A percentile compares a stretch with the other conserved stretches of the same genome.
These are phyloP conservation scores for Anseranas semipalmata DNA, from an alignment of 2,113 vertebrate genomes.

Conservation along the genomic window DNA sequence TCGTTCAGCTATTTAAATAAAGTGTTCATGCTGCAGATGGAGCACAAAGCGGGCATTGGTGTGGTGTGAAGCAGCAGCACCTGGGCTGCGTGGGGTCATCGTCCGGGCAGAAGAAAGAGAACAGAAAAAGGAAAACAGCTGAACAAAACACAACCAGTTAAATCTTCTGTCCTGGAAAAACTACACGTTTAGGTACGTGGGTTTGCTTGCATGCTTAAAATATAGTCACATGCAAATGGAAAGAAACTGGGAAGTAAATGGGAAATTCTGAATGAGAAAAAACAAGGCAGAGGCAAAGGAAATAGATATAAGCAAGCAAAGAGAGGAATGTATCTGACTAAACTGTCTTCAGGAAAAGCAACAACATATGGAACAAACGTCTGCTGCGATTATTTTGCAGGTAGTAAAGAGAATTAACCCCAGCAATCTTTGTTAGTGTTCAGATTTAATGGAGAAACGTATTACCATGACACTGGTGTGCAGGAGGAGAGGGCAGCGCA, in stretches of 20 bases:
- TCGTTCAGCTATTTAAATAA: background rate
- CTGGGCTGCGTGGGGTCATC: background rate
- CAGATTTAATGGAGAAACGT: background rate
- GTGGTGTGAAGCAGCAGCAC: background rate
- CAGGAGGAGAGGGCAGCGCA: background rate
- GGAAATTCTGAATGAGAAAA: background rate
- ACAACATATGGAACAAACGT: background rate
- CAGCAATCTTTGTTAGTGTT: background rate
- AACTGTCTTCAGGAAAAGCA: background rate
- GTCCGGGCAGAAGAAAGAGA: background rate
- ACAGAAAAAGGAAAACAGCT: background rate
- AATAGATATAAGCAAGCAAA: background rate
- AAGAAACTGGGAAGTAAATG: background rate
- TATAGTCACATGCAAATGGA: background rate
- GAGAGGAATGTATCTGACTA: background rate
- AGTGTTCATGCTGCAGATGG: background rate
- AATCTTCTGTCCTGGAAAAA: background rate
- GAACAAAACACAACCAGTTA: background rate
- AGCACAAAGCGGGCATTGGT: fast-evolving
- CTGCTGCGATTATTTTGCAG: background rate
- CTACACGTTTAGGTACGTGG: background rate
- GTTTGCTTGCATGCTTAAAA: background rate
- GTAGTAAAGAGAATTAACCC: background rate
- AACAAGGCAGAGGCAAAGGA: background rate
- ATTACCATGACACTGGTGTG: no score